Evolutionary conservation across 2,888 invertebrate species (phyloP), one percentile per base, ranked within the genome.

Genomic region (Mythimna vitellina): DNA sequence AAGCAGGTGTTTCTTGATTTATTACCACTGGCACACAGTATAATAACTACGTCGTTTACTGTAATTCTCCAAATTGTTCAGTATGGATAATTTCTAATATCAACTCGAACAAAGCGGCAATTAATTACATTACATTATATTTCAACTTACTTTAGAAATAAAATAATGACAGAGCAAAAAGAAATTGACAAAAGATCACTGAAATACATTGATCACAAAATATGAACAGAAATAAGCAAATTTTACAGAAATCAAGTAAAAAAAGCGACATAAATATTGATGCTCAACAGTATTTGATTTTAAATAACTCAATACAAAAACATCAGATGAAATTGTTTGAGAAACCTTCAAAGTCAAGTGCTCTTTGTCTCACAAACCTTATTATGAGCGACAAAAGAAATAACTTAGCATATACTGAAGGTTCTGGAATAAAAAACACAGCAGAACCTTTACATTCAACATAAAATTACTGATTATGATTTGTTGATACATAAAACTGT

Each of bases 401-500:
- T 38, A 58, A 54, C 10, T 54, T 63, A 38, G 53, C 65, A 78
- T 42, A 35, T 46, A 57, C 12, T 29, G 56, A 62, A 72, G 64
- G 35, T 57, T 65, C n/a, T 56, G 8, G 12, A 71, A 64, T 20
- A 32, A 54, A 5, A 68, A 63, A 63, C 25, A 70, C 42, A 51
- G 1, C 12, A 65, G 65, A 25, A 46, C 25, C 29, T 65, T 54
- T 38, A 56, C 14, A 62, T 71, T 42, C 42, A 58, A n/a, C 25
- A 8, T 17, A 56, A 49, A 68, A 49, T 62, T 8, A 60, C 20
- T 78, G 65, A 67, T 65, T 65, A 63, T 42, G 14, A 56, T 65
- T 61, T 68, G 56, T 57, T 80, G 38, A 65, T 70, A 46, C 35
- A 68, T 73, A 68, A 72, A 70, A 82, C 25, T 64, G n/a, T 42